Conservation (phyloP, 2,888 invertebrate genomes). For the Altica lythri region DNA sequence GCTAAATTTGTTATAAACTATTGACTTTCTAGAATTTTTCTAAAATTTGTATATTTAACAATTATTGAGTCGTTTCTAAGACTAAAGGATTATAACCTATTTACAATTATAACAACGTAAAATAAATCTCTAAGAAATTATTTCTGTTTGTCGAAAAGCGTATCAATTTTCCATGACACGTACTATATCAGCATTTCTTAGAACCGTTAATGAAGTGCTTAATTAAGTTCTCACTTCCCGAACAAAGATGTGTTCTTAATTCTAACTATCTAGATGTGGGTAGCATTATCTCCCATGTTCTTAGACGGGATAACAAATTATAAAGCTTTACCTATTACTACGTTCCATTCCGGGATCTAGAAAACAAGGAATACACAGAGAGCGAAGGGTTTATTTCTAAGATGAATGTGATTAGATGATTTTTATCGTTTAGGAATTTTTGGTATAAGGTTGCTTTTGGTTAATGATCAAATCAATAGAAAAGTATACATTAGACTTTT, state of each 20-base stretch:
- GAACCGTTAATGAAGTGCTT: constrained; percentile 25
- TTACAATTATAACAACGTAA: too few species aligned
- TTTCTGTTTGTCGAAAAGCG: too few species aligned
- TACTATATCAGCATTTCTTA: not conserved
- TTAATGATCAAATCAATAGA: too few species aligned
- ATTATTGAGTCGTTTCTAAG: too few species aligned
- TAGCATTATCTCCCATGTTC: constrained; percentile 32
- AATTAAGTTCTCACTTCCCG: constrained; percentile 25
- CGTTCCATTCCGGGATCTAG: constrained; percentile 4
- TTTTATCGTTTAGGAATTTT: constrained; percentile 10
- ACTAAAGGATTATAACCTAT: too few species aligned
- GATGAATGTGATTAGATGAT: constrained; percentile 16
- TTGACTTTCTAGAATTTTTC: too few species aligned
- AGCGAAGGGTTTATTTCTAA: constrained; percentile 3
- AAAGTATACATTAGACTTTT: too few species aligned
- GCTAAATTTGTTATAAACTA: too few species aligned
- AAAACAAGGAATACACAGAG: constrained; percentile 8
- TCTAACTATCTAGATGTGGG: constrained; percentile 35
- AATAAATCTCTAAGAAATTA: too few species aligned
- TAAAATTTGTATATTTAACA: too few species aligned
- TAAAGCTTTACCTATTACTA: constrained; percentile 29
- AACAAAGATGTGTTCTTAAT: constrained; percentile 30
- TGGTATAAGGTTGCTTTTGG: too few species aligned
- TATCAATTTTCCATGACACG: not conserved
- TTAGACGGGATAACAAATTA: constrained; percentile 34